A percentile compares a stretch with the other conserved stretches of the same genome.
These are phyloP conservation scores for Myotis yumanensis DNA, from an alignment of 2,113 vertebrate genomes.

Conservation along the genomic window DNA sequence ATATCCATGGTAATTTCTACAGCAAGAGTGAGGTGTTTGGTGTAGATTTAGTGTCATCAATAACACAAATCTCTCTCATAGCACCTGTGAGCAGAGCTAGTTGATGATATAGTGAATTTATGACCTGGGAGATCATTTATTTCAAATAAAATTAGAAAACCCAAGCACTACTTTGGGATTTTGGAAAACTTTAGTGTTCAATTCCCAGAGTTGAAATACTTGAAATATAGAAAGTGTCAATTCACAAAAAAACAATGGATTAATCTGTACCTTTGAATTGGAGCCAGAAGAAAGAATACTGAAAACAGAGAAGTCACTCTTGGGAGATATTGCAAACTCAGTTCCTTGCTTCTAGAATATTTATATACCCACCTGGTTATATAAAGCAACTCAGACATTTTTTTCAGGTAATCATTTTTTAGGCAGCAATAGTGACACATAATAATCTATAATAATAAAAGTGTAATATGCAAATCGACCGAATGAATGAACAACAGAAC, in stretches of 20 bases:
- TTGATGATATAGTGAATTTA: constrained; percentile 74
- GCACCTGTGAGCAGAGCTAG: constrained; percentile 30
- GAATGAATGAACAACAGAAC: no score
- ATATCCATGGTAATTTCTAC: constrained; percentile 11
- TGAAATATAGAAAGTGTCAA: constrained; percentile 65
- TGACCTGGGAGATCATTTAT: constrained; percentile 65
- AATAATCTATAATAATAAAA: neutral
- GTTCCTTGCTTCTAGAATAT: neutral
- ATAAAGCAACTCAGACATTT: neutral
- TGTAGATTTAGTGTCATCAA: constrained; percentile 69
- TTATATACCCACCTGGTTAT: neutral
- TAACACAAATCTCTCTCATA: constrained; percentile 63
- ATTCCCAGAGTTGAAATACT: constrained; percentile 51
- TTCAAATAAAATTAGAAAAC: constrained; percentile 70
- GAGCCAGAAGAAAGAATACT: constrained; percentile 45
- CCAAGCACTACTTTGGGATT: constrained; percentile 58
- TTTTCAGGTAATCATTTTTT: neutral
- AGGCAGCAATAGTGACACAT: neutral
- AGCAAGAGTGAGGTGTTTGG: constrained; percentile 53
- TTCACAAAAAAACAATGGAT: constrained; percentile 49
- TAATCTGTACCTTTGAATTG: constrained; percentile 46
- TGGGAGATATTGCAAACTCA: neutral
- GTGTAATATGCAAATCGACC: no score
- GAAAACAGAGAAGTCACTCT: constrained; percentile 28
- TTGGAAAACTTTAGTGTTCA: constrained; percentile 67